Conservation (phyloP, 1,140 invertebrate species). For the Pararge aegeria region DNA sequence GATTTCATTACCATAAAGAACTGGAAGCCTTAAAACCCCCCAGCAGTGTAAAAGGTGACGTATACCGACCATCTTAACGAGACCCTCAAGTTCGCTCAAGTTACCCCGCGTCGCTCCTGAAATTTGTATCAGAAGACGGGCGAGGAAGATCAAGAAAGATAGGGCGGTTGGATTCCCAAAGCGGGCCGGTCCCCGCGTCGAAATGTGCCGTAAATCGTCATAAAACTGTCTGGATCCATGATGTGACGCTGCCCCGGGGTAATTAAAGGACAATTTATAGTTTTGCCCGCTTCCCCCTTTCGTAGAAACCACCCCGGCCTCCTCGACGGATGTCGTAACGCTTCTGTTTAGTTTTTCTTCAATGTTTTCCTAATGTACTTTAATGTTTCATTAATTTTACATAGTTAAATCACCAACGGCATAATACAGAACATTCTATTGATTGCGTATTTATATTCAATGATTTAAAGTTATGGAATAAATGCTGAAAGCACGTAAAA, state of each 20-base stretch:
- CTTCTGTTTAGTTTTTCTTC: constrained; percentile 54
- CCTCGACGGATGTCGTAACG: constrained; percentile 54
- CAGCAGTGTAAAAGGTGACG: constrained; percentile 75
- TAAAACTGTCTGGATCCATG: constrained; percentile 85
- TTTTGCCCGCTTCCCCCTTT: constrained; percentile 67
- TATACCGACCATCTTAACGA: constrained; percentile 47
- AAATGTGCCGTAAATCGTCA: constrained; percentile 85
- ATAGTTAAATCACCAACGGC: background rate
- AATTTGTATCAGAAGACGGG: constrained; percentile 22
- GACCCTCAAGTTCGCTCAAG: constrained; percentile 30
- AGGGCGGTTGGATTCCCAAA: constrained; percentile 63
- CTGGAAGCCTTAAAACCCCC: constrained; percentile 77
- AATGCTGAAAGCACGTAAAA: too few relatives aligned
- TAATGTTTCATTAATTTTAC: constrained; percentile 23
- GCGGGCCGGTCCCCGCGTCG: constrained; percentile 77
- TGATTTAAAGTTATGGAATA: too few relatives aligned
- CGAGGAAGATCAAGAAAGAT: constrained; percentile 39
- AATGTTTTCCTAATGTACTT: constrained; percentile 35
- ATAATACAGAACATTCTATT: background rate
- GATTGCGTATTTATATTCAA: too few relatives aligned
- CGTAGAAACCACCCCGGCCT: constrained; percentile 43
- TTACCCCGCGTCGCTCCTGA: constrained; percentile 19
- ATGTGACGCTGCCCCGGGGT: constrained; percentile 84
- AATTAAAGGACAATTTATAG: constrained; percentile 86
- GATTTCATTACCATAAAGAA: constrained; percentile 80